Base-by-base conservation (phyloP, 2,888 invertebrate genomes). In the Rhagophthalmus giganteus region DNA sequence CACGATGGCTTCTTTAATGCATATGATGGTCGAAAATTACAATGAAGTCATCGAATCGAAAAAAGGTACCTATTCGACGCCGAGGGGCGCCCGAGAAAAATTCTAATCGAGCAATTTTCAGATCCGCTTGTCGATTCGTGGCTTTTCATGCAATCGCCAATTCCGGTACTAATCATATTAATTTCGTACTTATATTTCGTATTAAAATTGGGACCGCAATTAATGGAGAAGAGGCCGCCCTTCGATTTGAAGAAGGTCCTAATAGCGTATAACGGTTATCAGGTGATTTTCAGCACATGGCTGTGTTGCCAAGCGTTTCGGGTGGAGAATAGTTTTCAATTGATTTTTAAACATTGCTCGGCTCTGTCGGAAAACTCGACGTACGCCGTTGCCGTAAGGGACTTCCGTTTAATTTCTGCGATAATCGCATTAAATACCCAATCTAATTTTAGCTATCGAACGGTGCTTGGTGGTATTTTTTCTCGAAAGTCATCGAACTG, bases 281-380 rank as follows among this genome's bases (percentile, higher is more conserved):
- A 95, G 81, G 93, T 95, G 2, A 32, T 88, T 8, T 87, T 93
- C 75, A 94, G 93, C 64, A 72, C 85, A 8, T 94, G 83, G 79
- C 77, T 94, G 61, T 79, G 81, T 54, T 69, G 76, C 12, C 74
- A 79, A 69, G 59, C 57, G 2, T 57, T 61, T 30, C 27, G 16
- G 8, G 44, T 39, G 6, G 41, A 32, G 3, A 37, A 45, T 32
- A 15, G 14, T 6, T 40, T 53, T 11, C 11, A 20, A n/a, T 6
- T 42, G 12, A n/a, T 53, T 9, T 42, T 57, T 26, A 28, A 57
- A 55, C 20, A 54, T 52, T 59, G 58, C 45, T 12, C 46, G 1
- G 38, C 55, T 26, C 52, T 57, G 1, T 12, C 49, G 9, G 42
- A 48, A 16, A 47, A 44, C 27, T 33, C 37, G 25, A 30, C 42